Evolutionary conservation across 1,140 invertebrate species (phyloP), one percentile per base, ranked within the genome.

Genomic region (Apis florea): DNA sequence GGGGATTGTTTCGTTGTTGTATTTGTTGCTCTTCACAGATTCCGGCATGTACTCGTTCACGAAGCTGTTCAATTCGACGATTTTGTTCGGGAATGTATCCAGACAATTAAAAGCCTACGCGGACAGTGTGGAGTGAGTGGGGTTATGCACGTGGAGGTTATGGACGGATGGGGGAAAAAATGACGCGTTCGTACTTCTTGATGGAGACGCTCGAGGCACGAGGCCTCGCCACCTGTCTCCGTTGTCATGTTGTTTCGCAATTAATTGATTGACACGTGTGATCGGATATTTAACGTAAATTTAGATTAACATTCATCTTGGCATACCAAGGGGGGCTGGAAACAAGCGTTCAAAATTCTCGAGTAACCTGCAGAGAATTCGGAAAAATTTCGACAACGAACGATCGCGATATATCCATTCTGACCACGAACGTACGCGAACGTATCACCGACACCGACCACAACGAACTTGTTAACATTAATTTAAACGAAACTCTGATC

Each of bases 61-160:
- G 26, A 91, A 83, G 21, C 77, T 85, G 69, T 92, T 92, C 12
- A 92, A 77, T 40, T 92, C 83, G 49, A 87, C 81, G 56, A 92
- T 88, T 88, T 92, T 92, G 49, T 26, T 84, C 21, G 91, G 92
- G 77, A 92, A 90, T 12, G 87, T 83, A 54, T 91, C 87, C 12
- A 92, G 85, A 87, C 89, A 91, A 12, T 74, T 63, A 2, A 90
- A 68, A 12, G 91, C 91, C 91, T 92, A 78, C 24, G 2, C 61
- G 54, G 40, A n/a, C 24, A 49, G 4, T 40, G 31, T 21, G 53
- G 2, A 40, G 26, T 17, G 13, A 31, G 24, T 17, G n/a, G 11
- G 21, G 15, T 40, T 40, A 4, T 4, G 31, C 0, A 31, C 2
- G 31, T 21, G 26, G 26, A 58, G 82, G 82, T 83, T 83, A 83